phyloP scores from a whole-genome alignment of 2,113 vertebrate genomes.

The Arizona elegans region DNA sequence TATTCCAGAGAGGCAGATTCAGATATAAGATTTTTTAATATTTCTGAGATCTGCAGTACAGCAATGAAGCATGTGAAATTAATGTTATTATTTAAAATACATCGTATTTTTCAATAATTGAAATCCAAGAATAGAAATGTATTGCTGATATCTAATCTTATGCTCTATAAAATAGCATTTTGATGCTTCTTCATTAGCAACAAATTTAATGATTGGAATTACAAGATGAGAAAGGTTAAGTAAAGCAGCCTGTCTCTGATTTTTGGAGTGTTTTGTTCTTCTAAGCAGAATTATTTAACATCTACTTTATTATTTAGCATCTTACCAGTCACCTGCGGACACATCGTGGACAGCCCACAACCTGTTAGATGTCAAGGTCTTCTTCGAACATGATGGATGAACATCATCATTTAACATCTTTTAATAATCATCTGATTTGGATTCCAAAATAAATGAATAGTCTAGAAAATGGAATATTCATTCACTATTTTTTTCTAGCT shows the following conservation, averaged over 20 bases:
- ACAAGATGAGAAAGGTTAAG: neutral
- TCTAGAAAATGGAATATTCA: too few species aligned
- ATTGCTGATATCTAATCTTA: neutral
- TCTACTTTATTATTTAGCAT: too few species aligned
- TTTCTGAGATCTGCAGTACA: neutral
- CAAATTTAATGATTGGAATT: neutral
- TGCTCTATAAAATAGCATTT: neutral
- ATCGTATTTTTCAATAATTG: neutral
- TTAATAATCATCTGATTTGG: neutral
- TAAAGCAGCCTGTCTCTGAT: neutral
- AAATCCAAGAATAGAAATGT: neutral
- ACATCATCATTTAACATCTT: neutral
- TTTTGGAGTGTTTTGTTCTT: neutral
- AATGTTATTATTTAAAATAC: neutral
- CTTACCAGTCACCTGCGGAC: too few species aligned
- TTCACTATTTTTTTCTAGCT: neutral
- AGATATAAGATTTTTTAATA: neutral
- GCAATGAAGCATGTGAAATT: neutral
- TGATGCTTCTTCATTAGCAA: neutral
- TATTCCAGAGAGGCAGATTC: neutral
- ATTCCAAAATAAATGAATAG: neutral
- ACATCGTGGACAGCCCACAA: too few species aligned
- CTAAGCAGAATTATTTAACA: neutral
- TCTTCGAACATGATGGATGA: too few species aligned
- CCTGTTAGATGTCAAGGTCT: too few species aligned